phyloP scores from a whole-genome alignment of 2,888 invertebrate species.

The Drosophila pegasa region DNA sequence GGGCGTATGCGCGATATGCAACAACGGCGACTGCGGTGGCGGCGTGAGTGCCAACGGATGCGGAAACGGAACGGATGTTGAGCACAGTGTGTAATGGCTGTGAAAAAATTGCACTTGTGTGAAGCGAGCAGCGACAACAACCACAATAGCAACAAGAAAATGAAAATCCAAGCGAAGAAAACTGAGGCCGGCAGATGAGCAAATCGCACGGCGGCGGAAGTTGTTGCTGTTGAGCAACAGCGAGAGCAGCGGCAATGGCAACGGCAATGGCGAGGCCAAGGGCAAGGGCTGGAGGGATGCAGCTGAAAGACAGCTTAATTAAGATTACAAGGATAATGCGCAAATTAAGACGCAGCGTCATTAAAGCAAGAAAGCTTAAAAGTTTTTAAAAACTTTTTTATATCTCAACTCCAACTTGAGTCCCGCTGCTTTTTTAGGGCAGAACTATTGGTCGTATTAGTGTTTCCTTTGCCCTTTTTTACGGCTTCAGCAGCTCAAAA shows the following conservation, averaged over 20 bases:
- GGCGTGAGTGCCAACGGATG: constrained; percentile 35
- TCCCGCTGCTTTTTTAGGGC: background rate
- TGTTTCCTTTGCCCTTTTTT: background rate
- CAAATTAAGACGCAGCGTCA: constrained; percentile 55
- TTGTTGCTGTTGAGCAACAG: constrained; percentile 2
- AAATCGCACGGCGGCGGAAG: constrained; percentile 27
- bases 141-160: constrained; percentile 1
- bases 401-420: constrained; percentile 1
- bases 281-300: constrained; percentile 11
- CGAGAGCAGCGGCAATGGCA: background rate
- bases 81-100: constrained; percentile 35
- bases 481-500: constrained; percentile 11
- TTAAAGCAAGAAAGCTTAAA: constrained; percentile 12
- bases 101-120: constrained; percentile 27
- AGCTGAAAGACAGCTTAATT: constrained; percentile 63
- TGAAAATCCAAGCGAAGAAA: constrained; percentile 29
- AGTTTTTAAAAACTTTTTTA: constrained; percentile 17
- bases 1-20: constrained; percentile 45
- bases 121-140: constrained; percentile 8
- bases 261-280: background rate
- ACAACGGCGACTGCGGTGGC: constrained; percentile 15
- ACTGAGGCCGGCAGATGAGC: constrained; percentile 58
- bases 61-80: constrained; percentile 55
- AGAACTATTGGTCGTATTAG: background rate
- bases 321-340: constrained; percentile 64